A percentile compares a stretch with the other conserved stretches of the same genome.
Conservation (phyloP, 2,113 vertebrate genomes). For the Dicentrarchus labrax region DNA sequence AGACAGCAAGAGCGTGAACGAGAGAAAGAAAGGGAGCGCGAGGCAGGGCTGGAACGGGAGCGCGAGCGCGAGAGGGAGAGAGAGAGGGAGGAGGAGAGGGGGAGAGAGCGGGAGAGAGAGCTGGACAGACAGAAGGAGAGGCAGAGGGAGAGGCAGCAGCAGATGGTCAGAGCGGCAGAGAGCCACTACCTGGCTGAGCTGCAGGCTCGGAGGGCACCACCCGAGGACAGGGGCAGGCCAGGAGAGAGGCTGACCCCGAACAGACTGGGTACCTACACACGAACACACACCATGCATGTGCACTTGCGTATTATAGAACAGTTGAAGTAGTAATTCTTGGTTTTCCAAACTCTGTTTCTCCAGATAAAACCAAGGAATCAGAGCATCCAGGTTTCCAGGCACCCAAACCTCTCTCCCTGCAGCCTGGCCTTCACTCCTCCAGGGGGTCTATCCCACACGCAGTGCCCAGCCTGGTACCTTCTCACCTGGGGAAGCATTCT, state of each 20-base stretch:
- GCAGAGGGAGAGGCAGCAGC: slow-evolving; percentile 92
- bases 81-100: slow-evolving; percentile 85
- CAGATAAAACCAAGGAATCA: slow-evolving; percentile 93
- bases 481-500: slow-evolving; percentile 83
- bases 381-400: slow-evolving; percentile 85
- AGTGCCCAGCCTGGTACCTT: slow-evolving; percentile 91
- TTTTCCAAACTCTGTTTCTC: slow-evolving; percentile 10
- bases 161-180: slow-evolving; percentile 90
- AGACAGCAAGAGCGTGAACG: slow-evolving; percentile 89
- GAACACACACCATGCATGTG: not conserved
- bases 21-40: slow-evolving; percentile 88
- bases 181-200: slow-evolving; percentile 92
- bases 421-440: slow-evolving; percentile 85
- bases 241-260: slow-evolving; percentile 89
- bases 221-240: slow-evolving; percentile 89
- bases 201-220: slow-evolving; percentile 87
- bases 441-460: slow-evolving; percentile 87
- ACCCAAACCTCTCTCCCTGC: slow-evolving; percentile 85
- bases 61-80: slow-evolving; percentile 85
- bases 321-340: not conserved
- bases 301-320: slow-evolving; percentile 3
- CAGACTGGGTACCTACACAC: slow-evolving; percentile 87
- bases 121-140: slow-evolving; percentile 88
- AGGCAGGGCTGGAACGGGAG: slow-evolving; percentile 87
- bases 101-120: slow-evolving; percentile 88